These are phyloP conservation scores for Ophion slaviceki DNA, from an alignment of 2,888 invertebrate species.

Conservation along the genomic window DNA sequence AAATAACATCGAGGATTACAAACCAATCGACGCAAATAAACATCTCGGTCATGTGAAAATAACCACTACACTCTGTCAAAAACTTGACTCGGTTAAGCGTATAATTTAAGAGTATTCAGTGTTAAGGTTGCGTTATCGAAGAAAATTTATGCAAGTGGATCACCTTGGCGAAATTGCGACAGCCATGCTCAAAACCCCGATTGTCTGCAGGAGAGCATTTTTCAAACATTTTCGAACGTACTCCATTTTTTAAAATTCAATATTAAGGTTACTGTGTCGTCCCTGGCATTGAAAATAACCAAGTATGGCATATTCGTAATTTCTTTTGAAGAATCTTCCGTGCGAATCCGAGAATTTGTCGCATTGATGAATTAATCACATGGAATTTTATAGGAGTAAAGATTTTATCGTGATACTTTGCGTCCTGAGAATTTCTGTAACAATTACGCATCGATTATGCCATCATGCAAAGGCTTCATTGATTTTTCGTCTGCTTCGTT, in stretches of 20 bases:
- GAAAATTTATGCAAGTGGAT: slow-evolving; percentile 15
- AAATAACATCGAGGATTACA: background rate
- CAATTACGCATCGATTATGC: slow-evolving; percentile 28
- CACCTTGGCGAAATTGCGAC: slow-evolving; percentile 26
- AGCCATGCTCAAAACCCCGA: slow-evolving; percentile 22
- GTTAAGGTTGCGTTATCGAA: slow-evolving; percentile 16
- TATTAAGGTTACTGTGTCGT: slow-evolving; percentile 45
- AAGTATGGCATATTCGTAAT: background rate
- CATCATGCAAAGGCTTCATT: background rate
- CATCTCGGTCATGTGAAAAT: background rate
- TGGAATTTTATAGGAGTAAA: slow-evolving; percentile 4
- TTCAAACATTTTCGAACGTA: background rate
- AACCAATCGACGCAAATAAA: slow-evolving; percentile 1
- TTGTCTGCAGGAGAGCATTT: slow-evolving; percentile 1
- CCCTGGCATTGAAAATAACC: background rate
- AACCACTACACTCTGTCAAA: background rate
- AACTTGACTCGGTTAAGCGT: background rate
- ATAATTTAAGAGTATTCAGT: background rate
- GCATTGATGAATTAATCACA: slow-evolving; percentile 40
- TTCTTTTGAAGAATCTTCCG: background rate
- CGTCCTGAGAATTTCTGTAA: slow-evolving; percentile 38
- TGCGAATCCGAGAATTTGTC: slow-evolving; percentile 13
- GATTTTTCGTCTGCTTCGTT: background rate
- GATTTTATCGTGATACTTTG: background rate
- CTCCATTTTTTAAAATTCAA: slow-evolving; percentile 40